phyloP scores from a whole-genome alignment of 2,888 invertebrate species.

The Oscheius onirici region DNA sequence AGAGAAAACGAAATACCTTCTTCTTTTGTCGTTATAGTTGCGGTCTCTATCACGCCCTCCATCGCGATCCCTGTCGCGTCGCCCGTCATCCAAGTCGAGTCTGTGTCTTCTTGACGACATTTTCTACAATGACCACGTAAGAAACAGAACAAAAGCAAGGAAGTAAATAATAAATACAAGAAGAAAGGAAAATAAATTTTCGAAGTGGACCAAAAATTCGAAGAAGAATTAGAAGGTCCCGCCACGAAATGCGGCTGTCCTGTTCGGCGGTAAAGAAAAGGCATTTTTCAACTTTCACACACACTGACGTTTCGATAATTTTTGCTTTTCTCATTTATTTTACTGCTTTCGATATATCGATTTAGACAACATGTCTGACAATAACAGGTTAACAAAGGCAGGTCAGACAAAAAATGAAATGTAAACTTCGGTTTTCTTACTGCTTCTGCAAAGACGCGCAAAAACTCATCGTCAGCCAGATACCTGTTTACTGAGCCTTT shows the following conservation, averaged over 20 bases:
- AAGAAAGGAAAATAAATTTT: conserved; percentile 1
- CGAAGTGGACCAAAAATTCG: background rate
- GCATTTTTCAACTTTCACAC: background rate
- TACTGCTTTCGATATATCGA: too few species aligned
- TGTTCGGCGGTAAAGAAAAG: background rate
- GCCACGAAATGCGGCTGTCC: background rate
- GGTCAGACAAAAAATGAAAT: too few species aligned
- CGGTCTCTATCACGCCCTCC: conserved; percentile 5
- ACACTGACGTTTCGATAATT: background rate
- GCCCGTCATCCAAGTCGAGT: conserved; percentile 53
- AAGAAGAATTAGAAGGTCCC: background rate
- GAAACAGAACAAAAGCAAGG: background rate
- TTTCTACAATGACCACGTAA: background rate
- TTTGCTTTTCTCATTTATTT: background rate
- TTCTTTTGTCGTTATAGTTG: background rate
- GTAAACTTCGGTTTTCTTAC: too few species aligned
- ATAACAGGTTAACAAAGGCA: too few species aligned
- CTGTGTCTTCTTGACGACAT: conserved; percentile 60
- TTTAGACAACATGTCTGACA: too few species aligned
- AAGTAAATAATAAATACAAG: too few species aligned
- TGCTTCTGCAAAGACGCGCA: too few species aligned
- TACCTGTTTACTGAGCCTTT: too few species aligned
- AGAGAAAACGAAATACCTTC: background rate
- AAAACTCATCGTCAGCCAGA: too few species aligned
- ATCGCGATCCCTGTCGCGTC: conserved; percentile 25